Percentiles rank a stretch among this genome's conserved stretches.
These are phyloP conservation scores for Ophioninae sp. DNA, from an alignment of 2,888 invertebrate genomes.

Conservation along the genomic window DNA sequence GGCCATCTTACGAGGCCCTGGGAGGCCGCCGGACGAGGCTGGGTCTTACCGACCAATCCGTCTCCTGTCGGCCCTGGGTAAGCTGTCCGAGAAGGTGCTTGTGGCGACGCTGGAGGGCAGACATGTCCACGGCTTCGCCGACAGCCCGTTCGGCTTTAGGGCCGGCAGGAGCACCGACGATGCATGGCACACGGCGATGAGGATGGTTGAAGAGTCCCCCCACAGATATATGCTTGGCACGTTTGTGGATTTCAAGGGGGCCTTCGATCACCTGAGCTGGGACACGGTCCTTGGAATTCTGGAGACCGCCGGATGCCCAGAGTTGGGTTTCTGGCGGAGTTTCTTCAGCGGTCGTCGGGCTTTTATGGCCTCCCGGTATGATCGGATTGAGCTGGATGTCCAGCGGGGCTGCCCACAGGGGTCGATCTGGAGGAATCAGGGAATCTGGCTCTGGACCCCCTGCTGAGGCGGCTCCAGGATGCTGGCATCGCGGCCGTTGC, in stretches of 20 bases:
- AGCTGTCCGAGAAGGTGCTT: slow-evolving; percentile 16
- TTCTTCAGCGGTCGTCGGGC: slow-evolving; percentile 2
- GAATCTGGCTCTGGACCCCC: slow-evolving; percentile 21
- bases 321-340: slow-evolving; percentile 17
- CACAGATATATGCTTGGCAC: not conserved
- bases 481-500: not conserved
- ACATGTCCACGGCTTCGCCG: slow-evolving; percentile 1
- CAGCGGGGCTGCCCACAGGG: slow-evolving; percentile 22
- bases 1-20: slow-evolving; percentile 18
- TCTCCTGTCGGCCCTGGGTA: slow-evolving; percentile 23
- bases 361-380: slow-evolving; percentile 3
- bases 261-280: slow-evolving; percentile 10
- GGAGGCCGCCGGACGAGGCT: slow-evolving; percentile 27
- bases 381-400: not conserved
- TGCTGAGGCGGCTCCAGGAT: not conserved
- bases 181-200: not conserved
- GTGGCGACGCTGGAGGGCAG: slow-evolving; percentile 17
- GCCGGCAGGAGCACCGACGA: slow-evolving; percentile 16
- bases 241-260: slow-evolving; percentile 5
- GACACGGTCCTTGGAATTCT: not conserved
- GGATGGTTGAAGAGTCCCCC: not conserved
- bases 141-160: slow-evolving; percentile 34
- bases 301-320: not conserved
- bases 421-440: slow-evolving; percentile 9
- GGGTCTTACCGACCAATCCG: slow-evolving; percentile 12